Conservation (phyloP, 1,140 invertebrate genomes). For the Reticulitermes speratus region DNA sequence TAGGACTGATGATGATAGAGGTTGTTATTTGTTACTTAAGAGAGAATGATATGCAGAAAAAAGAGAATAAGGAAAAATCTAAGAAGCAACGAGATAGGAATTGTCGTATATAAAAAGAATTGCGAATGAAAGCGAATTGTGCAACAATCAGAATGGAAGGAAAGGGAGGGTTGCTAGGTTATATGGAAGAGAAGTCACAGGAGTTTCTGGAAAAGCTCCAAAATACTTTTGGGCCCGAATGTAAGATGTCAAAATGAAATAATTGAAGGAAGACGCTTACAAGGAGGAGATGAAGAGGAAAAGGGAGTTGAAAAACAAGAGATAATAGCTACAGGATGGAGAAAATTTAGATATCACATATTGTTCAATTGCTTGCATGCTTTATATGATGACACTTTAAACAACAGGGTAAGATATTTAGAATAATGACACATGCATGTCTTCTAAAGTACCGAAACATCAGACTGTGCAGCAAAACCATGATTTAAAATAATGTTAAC, state of each 20-base stretch:
- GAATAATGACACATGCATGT: too few species aligned
- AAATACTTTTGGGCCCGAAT: background rate
- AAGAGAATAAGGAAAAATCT: background rate
- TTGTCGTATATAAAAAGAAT: slow-evolving; percentile 13
- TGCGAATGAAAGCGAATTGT: background rate
- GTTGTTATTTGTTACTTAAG: slow-evolving; percentile 17
- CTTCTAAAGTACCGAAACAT: too few species aligned
- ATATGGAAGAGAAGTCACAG: background rate
- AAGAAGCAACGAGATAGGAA: background rate
- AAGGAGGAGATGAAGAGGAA: slow-evolving; percentile 5
- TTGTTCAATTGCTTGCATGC: background rate
- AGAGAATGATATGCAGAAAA: background rate
- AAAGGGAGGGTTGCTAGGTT: background rate
- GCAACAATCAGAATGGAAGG: background rate
- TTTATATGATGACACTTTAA: too few species aligned
- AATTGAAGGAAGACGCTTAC: slow-evolving; percentile 6
- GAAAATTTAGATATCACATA: background rate
- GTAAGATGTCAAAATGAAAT: background rate
- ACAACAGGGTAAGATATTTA: too few species aligned
- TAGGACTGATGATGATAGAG: background rate
- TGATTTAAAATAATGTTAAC: too few species aligned
- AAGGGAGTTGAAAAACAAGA: background rate
- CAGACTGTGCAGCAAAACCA: too few species aligned
- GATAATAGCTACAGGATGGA: background rate
- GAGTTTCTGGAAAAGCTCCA: background rate